A percentile compares a stretch with the other conserved stretches of the same genome.
phyloP scores from a whole-genome alignment of 2,888 invertebrate genomes.

The Agriopis leucophaearia region DNA sequence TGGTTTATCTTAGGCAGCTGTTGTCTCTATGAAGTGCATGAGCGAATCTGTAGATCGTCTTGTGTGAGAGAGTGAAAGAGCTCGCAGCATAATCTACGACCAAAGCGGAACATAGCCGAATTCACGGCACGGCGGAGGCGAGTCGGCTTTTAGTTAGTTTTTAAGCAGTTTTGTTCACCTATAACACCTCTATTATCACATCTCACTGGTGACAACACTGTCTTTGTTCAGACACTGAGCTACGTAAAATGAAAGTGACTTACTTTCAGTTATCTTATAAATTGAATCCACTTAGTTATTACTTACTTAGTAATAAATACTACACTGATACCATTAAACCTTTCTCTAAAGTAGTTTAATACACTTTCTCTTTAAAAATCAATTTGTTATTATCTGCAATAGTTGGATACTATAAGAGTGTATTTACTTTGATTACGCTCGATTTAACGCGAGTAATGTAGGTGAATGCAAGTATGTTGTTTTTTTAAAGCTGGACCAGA shows the following conservation, averaged over 20 bases:
- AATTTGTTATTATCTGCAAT: conserved; percentile 63
- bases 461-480: conserved; percentile 3
- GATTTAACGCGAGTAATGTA: conserved; percentile 24
- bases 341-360: conserved; percentile 62
- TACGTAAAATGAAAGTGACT: not conserved
- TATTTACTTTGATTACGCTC: conserved; percentile 57
- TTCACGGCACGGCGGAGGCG: too few species aligned
- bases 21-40: too few species aligned
- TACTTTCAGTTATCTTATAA: conserved; percentile 20
- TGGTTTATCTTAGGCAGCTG: too few species aligned
- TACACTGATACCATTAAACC: conserved; percentile 43
- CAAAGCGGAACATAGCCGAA: too few species aligned
- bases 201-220: not conserved
- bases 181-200: not conserved
- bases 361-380: conserved; percentile 73
- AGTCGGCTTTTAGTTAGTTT: too few species aligned
- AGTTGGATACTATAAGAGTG: conserved; percentile 63
- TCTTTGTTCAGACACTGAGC: not conserved
- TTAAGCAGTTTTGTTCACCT: too few species aligned
- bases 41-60: too few species aligned
- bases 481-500: not conserved
- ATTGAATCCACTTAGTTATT: conserved; percentile 16
- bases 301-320: conserved; percentile 19
- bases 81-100: too few species aligned
- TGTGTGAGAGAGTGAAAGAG: too few species aligned